A percentile compares a stretch with the other conserved stretches of the same genome.
Evolutionary conservation across 2,888 invertebrate species (phyloP).

Genomic region (Bursaphelenchus okinawaensis): DNA sequence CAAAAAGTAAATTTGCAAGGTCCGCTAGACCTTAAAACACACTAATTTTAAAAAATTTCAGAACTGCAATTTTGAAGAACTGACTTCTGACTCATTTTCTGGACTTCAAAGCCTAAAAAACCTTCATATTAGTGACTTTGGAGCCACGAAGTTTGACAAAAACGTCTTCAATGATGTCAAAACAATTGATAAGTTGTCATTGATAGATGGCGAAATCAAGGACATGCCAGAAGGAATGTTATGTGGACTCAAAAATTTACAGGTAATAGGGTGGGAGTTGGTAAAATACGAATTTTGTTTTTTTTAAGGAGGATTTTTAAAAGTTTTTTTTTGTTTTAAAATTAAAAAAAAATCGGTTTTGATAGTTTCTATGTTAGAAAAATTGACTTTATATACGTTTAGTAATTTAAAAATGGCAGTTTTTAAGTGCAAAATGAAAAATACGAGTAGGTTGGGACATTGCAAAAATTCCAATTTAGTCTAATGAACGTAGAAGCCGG

Average conservation of each 20-base stretch:
- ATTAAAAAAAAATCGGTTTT: no score
- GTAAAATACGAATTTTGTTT: no score
- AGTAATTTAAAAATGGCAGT: no score
- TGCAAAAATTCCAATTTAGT: no score
- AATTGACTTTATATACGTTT: not conserved
- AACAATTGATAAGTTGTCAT: conserved; percentile 16
- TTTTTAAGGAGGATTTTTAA: conserved; percentile 2
- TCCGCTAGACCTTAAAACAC: no score
- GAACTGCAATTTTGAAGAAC: conserved; percentile 5
- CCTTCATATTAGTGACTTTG: conserved; percentile 15
- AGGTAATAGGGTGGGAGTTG: conserved; percentile 19
- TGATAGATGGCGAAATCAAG: conserved; percentile 14
- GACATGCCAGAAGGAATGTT: conserved; percentile 15
- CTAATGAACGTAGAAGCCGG: not conserved
- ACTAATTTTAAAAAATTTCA: not conserved
- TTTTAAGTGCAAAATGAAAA: no score
- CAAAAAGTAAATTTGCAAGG: no score
- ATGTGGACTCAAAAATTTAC: conserved; percentile 20
- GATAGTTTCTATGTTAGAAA: not conserved
- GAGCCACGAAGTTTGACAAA: not conserved
- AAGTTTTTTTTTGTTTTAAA: not conserved
- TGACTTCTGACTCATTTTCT: conserved; percentile 17
- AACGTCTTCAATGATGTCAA: conserved; percentile 15
- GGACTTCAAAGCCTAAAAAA: conserved; percentile 19
- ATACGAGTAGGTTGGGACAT: no score